These are phyloP conservation scores for Leptopilina myrica DNA, from an alignment of 2,888 invertebrate species.

Conservation along the genomic window DNA sequence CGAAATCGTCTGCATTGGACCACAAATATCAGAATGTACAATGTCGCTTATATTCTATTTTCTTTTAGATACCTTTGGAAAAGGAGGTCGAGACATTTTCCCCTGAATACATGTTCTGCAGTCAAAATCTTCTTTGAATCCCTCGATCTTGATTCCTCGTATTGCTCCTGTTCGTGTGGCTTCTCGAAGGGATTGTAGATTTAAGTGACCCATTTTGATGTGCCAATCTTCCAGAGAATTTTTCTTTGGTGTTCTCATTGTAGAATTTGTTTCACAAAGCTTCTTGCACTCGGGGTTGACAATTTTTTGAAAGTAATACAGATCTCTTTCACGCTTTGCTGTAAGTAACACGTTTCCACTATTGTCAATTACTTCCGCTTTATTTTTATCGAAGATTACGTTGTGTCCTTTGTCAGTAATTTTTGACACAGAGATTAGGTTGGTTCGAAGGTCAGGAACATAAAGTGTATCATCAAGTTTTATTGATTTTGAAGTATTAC, in stretches of 20 bases:
- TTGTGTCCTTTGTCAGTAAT: conserved; percentile 44
- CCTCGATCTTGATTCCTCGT: not conserved
- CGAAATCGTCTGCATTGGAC: conserved; percentile 45
- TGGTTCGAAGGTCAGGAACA: conserved; percentile 54
- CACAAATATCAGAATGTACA: conserved; percentile 45
- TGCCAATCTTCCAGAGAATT: conserved; percentile 41
- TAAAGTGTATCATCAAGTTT: conserved; percentile 42
- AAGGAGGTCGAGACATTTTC: conserved; percentile 21
- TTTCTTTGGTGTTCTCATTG: not conserved
- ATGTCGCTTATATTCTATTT: conserved; percentile 49
- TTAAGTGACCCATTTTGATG: conserved; percentile 35
- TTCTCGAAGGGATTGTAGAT: conserved; percentile 32
- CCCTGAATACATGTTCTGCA: conserved; percentile 24
- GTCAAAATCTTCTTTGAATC: conserved; percentile 4
- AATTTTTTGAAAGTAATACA: conserved; percentile 37
- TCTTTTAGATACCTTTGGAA: conserved; percentile 23
- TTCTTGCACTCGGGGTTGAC: not conserved
- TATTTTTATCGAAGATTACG: conserved; percentile 23
- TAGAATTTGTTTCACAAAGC: not conserved
- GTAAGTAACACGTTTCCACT: conserved; percentile 30
- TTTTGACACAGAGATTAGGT: conserved; percentile 55
- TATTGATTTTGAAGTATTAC: not conserved
- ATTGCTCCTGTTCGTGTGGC: conserved; percentile 24
- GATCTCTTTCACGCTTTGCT: conserved; percentile 25
- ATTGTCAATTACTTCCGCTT: conserved; percentile 19